Evolutionary conservation across 2,888 invertebrate species (phyloP), one percentile per base, ranked within the genome.

Genomic region (Baronia brevicornis): DNA sequence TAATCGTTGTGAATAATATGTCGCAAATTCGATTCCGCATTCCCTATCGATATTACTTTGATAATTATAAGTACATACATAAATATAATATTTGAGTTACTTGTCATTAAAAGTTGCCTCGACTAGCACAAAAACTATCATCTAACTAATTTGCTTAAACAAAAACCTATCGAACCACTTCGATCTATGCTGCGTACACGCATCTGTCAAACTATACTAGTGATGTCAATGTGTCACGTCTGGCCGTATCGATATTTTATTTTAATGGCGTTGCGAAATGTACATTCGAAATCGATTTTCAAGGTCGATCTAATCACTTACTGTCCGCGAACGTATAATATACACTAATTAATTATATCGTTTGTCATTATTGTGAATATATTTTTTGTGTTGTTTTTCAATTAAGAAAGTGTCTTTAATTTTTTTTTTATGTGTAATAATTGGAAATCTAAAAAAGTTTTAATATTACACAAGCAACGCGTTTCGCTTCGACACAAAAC

Each of bases 191-290:
- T n/a, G n/a, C n/a, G n/a, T n/a, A n/a, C n/a, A n/a, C 13, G 5
- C 28, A 24, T 28, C 33, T 9, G 25, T 13, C 13, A 24, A 30
- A 31, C 18, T 11, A 18, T 27, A 11, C 6, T 30, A 30, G 29
- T 35, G 35, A 21, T 29, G 35, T 35, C 29, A 13, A 17, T 15
- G 7, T 30, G 12, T 21, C 18, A 28, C 14, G 10, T n/a, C n/a
- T n/a, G n/a, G n/a, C n/a, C n/a, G n/a, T n/a, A n/a, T 33, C 33
- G 33, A 33, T 22, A 18, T 33, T 33, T 33, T 19, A 28, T n/a
- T n/a, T n/a, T 12, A 27, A 27, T 33, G 19, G 24, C 8, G 5
- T 20, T 29, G 25, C 29, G 17, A 20, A 19, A 23, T 17, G 10
- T 2, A 24, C 23, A 23, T 23, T 27, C 33, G 26, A 11, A 26